Percentiles rank a stretch among this genome's conserved stretches.
These are phyloP conservation scores for Andrena haemorrhoa DNA, from an alignment of 2,888 invertebrate species.

Conservation along the genomic window DNA sequence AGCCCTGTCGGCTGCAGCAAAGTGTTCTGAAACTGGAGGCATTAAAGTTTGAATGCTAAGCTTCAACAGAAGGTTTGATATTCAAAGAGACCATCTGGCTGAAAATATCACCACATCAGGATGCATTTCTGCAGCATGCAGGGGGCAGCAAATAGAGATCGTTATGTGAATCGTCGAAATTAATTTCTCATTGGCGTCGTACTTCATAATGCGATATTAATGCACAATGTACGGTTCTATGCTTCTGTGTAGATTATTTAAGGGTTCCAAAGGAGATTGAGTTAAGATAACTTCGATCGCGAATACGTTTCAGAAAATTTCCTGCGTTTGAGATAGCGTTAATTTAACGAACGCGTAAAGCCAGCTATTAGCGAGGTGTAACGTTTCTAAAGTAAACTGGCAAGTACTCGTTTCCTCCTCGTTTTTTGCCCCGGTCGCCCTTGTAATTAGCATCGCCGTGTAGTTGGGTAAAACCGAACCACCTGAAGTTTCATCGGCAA, in stretches of 20 bases:
- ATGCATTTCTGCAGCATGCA: too few species aligned
- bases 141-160: background rate
- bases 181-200: background rate
- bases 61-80: background rate
- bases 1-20: background rate
- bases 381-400: constrained; percentile 30
- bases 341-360: constrained; percentile 34
- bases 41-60: background rate
- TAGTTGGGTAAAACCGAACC: constrained; percentile 12
- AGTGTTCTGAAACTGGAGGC: background rate
- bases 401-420: constrained; percentile 18
- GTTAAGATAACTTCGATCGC: too few species aligned
- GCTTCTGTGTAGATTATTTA: constrained; percentile 11
- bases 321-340: constrained; percentile 33
- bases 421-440: background rate
- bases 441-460: constrained; percentile 42
- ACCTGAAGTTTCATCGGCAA: constrained; percentile 35
- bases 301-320: constrained; percentile 8
- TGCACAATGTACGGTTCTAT: background rate
- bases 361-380: constrained; percentile 31
- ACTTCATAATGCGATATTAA: constrained; percentile 6
- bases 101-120: constrained; percentile 2
- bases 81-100: background rate
- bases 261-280: background rate
- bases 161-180: background rate